phyloP scores from a whole-genome alignment of 2,888 invertebrate species.

The Agonopterix alstromeriana region DNA sequence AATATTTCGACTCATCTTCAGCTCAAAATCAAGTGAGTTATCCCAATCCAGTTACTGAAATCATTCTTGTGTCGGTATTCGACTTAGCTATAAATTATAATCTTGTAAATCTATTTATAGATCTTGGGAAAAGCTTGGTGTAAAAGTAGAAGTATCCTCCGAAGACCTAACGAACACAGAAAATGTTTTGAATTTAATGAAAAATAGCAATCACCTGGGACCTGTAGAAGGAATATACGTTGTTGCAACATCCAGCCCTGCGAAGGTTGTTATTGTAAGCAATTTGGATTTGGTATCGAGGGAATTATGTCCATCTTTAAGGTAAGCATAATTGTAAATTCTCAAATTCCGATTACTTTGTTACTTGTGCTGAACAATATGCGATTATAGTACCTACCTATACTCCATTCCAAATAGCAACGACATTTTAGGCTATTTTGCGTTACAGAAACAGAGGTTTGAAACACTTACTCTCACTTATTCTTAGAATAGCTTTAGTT shows the following conservation, averaged over 20 bases:
- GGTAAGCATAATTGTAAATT: slow-evolving; percentile 15
- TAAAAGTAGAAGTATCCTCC: slow-evolving; percentile 12
- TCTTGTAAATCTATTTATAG: slow-evolving; percentile 12
- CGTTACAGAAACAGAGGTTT: no score
- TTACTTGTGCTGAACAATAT: no score
- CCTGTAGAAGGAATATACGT: slow-evolving; percentile 27
- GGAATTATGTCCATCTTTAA: slow-evolving; percentile 23
- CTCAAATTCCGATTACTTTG: neutral
- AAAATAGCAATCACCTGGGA: slow-evolving; percentile 15
- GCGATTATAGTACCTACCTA: no score
- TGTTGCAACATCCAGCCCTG: slow-evolving; percentile 8
- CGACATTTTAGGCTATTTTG: no score
- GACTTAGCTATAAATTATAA: neutral
- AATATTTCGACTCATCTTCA: no score
- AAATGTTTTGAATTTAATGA: slow-evolving; percentile 14
- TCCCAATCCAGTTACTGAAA: no score
- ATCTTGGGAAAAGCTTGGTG: slow-evolving; percentile 19
- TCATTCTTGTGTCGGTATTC: no score
- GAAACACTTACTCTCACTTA: no score
- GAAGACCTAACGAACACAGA: slow-evolving; percentile 8
- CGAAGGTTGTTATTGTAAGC: slow-evolving; percentile 9
- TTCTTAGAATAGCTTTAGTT: no score
- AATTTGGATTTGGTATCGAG: slow-evolving; percentile 24
- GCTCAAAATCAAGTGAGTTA: no score
- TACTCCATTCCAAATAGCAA: no score